Conservation (phyloP, 2,888 invertebrate genomes). For the Eurytoma adleriae region DNA sequence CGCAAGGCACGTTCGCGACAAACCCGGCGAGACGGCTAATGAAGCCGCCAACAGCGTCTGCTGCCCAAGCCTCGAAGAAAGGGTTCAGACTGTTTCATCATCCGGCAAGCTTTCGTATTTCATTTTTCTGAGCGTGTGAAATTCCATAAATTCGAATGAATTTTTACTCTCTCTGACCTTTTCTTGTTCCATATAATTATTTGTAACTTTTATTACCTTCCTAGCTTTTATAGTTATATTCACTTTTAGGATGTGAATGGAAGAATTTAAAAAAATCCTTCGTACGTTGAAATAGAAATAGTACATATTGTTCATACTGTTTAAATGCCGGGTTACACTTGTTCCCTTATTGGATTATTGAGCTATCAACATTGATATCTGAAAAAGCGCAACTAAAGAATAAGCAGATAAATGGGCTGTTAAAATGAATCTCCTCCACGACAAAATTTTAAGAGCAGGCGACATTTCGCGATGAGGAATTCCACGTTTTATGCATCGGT, state of each 20-base stretch:
- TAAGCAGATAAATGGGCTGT: background rate
- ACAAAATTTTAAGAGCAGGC: no score
- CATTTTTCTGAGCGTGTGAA: slow-evolving; percentile 30
- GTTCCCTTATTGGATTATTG: no score
- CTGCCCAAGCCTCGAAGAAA: slow-evolving; percentile 44
- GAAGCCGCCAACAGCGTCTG: slow-evolving; percentile 34
- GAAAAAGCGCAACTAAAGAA: background rate
- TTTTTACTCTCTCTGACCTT: background rate
- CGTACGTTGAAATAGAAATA: no score
- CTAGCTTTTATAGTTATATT: no score
- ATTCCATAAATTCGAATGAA: slow-evolving; percentile 35
- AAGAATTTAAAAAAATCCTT: no score
- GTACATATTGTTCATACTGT: no score
- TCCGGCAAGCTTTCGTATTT: slow-evolving; percentile 44
- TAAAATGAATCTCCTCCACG: background rate
- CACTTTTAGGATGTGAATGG: no score
- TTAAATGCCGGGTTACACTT: no score
- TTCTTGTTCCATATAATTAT: slow-evolving; percentile 12
- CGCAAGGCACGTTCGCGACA: slow-evolving; percentile 57
- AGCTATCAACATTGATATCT: no score
- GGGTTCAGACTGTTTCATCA: slow-evolving; percentile 40
- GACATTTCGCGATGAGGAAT: slow-evolving; percentile 44
- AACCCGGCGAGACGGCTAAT: slow-evolving; percentile 50
- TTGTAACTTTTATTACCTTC: no score
- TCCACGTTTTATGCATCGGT: slow-evolving; percentile 51